Evolutionary conservation across 1,140 invertebrate genomes (phyloP), one percentile per base, ranked within the genome.

Genomic region (Drosophila virilis): DNA sequence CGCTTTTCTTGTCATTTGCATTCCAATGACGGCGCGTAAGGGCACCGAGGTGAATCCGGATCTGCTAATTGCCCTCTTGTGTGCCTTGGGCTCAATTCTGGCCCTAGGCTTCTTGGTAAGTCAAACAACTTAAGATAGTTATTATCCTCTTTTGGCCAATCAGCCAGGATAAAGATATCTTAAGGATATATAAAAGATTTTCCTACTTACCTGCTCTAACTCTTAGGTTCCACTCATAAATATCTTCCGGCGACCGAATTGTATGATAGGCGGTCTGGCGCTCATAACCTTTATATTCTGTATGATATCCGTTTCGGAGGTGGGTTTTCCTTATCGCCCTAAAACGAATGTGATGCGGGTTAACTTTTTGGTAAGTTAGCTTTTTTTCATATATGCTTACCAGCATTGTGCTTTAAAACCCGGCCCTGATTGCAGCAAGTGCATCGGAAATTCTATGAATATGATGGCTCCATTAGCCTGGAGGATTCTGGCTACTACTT

Each of bases 291-390:
- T 88, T 28, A 71, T 95, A 50, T 94, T 94, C 80, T 96, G 93
- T 95, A 68, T 95, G 69, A 93, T 95, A 15, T 82, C 83, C 60
- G 92, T 95, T 9, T 95, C 95, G 6, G 94, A 95, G 2, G 85
- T 96, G 45, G 96, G 96, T 43, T 97, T 97, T 91, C 96, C 96
- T 1, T 97, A 96, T 82, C 95, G 94, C 60, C 94, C 94, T 4
- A 94, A 95, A 42, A 94, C 95, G n/a, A 94, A 95, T 38, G 95
- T 95, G 9, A 94, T 96, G 92, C 92, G 95, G 61, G 94, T 95
- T 67, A 95, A 96, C 93, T 93, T 96, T 62, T 89, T 94, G 77
- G 95, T 96, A 93, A 93, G 92, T 79, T 8, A 2, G 0, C 1
- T 9, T 1, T 1, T 0, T 9, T 0, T 9, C 2, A 2, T 7